A percentile compares a stretch with the other conserved stretches of the same genome.
These are phyloP conservation scores for Chaetura pelagica DNA, from an alignment of 2,113 vertebrate genomes.

Conservation along the genomic window DNA sequence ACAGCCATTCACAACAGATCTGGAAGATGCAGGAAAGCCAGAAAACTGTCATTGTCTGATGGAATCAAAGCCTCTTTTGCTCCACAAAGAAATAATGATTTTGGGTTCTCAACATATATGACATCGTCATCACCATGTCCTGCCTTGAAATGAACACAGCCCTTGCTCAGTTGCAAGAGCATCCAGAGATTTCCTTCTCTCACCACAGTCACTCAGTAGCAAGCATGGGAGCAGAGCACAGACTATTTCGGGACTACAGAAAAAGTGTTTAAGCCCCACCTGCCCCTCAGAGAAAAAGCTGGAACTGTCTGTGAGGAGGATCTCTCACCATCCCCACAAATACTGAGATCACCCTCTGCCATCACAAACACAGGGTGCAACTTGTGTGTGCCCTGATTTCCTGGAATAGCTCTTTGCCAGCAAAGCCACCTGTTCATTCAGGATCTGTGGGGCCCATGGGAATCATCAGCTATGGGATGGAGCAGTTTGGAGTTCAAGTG, in stretches of 20 bases:
- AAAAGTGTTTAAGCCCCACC: neutral
- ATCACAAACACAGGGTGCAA: neutral
- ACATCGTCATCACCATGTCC: neutral
- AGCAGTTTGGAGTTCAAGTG: neutral
- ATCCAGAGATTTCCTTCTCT: neutral
- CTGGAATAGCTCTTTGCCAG: neutral
- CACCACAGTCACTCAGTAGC: neutral
- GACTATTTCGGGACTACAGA: neutral
- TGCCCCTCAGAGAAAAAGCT: neutral
- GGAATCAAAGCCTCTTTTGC: neutral
- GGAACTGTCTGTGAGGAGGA: neutral
- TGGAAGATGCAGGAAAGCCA: neutral
- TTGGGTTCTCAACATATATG: neutral
- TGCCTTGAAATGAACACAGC: neutral
- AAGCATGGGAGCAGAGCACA: neutral
- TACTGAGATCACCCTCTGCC: neutral
- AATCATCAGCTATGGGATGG: neutral
- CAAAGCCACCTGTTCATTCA: neutral
- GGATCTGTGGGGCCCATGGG: neutral
- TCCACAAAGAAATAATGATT: neutral
- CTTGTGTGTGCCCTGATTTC: neutral
- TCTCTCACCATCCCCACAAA: neutral
- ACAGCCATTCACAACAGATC: neutral
- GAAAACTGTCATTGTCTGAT: neutral
- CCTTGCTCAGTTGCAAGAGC: neutral